Conservation (phyloP, 2,113 vertebrate genomes). For the Dipodomys stephensi region DNA sequence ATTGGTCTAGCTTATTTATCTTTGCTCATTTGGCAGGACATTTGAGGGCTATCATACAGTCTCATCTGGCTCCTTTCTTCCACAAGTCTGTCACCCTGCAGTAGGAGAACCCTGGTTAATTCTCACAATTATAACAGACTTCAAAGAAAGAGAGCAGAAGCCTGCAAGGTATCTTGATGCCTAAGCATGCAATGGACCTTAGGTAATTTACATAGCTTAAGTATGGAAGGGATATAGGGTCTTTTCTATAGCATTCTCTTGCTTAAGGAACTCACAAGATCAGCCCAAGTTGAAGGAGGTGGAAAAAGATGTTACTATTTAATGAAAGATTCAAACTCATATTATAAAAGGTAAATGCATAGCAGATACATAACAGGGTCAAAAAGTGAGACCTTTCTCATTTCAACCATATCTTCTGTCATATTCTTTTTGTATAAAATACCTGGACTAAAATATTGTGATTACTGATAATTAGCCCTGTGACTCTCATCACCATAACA, state of each 20-base stretch:
- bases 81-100: background rate
- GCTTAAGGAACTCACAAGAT: slow-evolving; percentile 9
- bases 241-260: background rate
- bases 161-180: background rate
- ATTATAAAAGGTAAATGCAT: background rate
- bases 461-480: background rate
- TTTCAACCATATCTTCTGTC: background rate
- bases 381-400: background rate
- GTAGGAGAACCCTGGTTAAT: background rate
- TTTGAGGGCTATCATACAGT: background rate
- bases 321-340: background rate
- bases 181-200: background rate
- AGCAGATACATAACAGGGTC: background rate
- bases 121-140: background rate
- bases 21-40: background rate
- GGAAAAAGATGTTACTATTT: background rate
- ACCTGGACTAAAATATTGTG: background rate
- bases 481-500: background rate
- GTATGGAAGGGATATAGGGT: background rate
- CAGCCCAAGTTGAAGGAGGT: background rate
- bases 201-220: background rate
- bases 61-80: background rate
- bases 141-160: background rate
- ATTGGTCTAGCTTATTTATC: background rate
- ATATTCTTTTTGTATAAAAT: slow-evolving; percentile 14